Conservation (phyloP, 2,888 invertebrate species). For the Meteorus cinctellus region DNA sequence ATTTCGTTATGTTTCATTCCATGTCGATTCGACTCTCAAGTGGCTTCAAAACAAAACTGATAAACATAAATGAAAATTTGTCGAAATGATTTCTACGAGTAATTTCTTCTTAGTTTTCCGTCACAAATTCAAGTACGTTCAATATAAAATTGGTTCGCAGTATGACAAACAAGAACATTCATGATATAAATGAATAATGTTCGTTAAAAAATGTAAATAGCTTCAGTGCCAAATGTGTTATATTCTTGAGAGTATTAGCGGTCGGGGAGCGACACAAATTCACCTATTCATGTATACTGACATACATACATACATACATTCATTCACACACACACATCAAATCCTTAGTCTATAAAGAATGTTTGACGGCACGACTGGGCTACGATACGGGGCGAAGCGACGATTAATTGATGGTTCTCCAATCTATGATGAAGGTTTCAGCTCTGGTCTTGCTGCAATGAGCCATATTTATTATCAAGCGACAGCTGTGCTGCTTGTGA, state of each 20-base stretch:
- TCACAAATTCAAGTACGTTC: background rate
- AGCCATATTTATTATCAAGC: conserved; percentile 80
- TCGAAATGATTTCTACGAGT: too few relatives aligned
- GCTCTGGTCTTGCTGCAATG: conserved; percentile 77
- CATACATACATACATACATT: conserved; percentile 46
- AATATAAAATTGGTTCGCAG: background rate
- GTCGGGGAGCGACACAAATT: conserved; percentile 8
- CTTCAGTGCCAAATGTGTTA: background rate
- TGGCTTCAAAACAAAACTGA: background rate
- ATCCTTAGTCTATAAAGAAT: conserved; percentile 60
- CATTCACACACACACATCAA: conserved; percentile 47
- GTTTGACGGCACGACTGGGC: conserved; percentile 65
- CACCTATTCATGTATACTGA: conserved; percentile 24
- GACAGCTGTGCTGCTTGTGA: conserved; percentile 76
- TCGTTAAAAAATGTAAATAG: background rate
- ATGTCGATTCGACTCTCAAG: background rate
- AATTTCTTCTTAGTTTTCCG: background rate
- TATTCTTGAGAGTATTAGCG: conserved; percentile 1
- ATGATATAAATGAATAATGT: background rate
- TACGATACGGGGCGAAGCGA: conserved; percentile 70
- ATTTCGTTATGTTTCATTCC: background rate
- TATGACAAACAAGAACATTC: background rate
- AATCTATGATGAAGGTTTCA: conserved; percentile 67
- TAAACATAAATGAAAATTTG: background rate
- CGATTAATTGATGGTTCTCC: conserved; percentile 66